Conservation (phyloP, 2,888 invertebrate genomes). For the Pollenia angustigena region DNA sequence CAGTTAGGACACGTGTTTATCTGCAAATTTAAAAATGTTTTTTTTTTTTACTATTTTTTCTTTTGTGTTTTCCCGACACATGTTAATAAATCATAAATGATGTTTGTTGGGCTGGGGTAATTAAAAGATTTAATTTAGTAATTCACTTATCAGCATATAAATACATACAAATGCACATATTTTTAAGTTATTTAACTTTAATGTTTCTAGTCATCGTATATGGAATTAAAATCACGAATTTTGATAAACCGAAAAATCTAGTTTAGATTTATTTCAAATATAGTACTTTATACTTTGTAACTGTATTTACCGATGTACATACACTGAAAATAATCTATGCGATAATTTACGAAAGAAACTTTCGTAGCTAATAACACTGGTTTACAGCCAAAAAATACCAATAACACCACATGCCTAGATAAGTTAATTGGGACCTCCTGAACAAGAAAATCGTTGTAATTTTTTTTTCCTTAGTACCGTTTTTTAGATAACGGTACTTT, state of each 20-base stretch:
- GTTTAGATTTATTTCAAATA: neutral
- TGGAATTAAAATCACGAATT: neutral
- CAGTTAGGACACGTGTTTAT: too few species aligned
- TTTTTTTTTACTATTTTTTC: neutral
- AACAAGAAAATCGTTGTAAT: too few species aligned
- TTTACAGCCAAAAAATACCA: too few species aligned
- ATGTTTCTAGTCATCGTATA: neutral
- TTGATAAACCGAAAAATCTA: neutral
- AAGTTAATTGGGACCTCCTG: too few species aligned
- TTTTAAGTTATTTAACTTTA: neutral
- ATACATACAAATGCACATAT: neutral
- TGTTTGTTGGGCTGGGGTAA: neutral
- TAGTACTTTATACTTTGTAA: neutral
- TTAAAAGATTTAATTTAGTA: neutral
- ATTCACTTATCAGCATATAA: neutral
- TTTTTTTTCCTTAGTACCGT: too few species aligned
- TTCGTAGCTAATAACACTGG: too few species aligned
- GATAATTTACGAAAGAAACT: too few species aligned
- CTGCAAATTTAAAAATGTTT: too few species aligned
- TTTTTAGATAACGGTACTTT: too few species aligned
- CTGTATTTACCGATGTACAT: too few species aligned
- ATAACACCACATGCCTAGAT: too few species aligned
- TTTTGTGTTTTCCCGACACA: neutral
- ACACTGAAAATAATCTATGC: too few species aligned
- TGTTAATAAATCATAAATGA: neutral